Base-by-base conservation (phyloP, 2,113 vertebrate genomes). In the Bubo bubo region DNA sequence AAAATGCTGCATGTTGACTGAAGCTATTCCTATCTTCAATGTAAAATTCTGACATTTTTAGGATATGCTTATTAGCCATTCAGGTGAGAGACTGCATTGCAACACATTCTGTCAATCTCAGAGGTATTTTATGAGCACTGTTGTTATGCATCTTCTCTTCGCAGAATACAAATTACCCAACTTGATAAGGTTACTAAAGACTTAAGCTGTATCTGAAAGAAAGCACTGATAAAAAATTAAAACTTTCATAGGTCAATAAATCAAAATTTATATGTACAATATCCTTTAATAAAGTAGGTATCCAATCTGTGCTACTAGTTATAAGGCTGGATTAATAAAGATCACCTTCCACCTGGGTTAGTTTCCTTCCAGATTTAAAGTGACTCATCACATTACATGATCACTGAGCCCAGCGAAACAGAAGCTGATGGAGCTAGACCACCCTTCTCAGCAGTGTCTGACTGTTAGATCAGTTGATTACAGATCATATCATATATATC, bases 101-200 rank as follows among this genome's bases (percentile, higher is more conserved):
- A 22, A 86, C 22, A 43, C 10, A 53, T 67, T 60, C 77, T 88
- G 72, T 68, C 53, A 75, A 19, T 92, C 56, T 95, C 53, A 67
- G 47, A 83, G 80, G 35, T 43, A 66, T 82, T 91, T 80, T 45
- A 71, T 88, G 26, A 55, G 4, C 47, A 19, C 27, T 55, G 10
- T 39, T 63, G 22, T 62, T 92, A 64, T 11, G 45, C 17, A 89
- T 81, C 24, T 81, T 85, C 34, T 73, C 21, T 88, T 66, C 74
- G 26, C 64, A 93, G 76, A 93, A 81, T 50, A 89, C 94, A 96
- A 96, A 71, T 77, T 86, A 39, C 17, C 21, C 50, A 74, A 91
- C 7, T 89, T 62, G 14, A 45, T 77, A 53, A 86, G 14, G 9
- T 3, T 47, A 53, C 39, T 62, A 63, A 88, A 73, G 50, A 41